A percentile compares a stretch with the other conserved stretches of the same genome.
phyloP scores from a whole-genome alignment of 2,888 invertebrate genomes.

The Exephanes ischioxanthus region DNA sequence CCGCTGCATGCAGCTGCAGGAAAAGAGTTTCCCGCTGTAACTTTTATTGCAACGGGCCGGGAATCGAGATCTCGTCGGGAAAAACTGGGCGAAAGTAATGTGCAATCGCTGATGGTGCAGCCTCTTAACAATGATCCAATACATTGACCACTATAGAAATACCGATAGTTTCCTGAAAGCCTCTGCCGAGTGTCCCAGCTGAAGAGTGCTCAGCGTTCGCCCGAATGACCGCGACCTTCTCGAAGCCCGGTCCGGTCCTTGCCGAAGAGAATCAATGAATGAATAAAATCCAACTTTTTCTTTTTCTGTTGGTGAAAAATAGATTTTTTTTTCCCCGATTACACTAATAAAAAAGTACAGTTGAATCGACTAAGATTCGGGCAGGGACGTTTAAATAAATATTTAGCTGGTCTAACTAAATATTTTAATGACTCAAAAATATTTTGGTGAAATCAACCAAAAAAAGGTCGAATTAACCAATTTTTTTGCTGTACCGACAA shows the following conservation, averaged over 20 bases:
- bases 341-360: no score
- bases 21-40: slow-evolving; percentile 8
- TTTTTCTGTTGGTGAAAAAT: no score
- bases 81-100: slow-evolving; percentile 22
- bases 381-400: no score
- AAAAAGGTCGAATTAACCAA: no score
- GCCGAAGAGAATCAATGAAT: background rate
- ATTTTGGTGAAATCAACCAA: no score
- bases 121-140: slow-evolving; percentile 8
- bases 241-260: background rate
- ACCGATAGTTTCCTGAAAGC: background rate
- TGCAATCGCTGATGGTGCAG: slow-evolving; percentile 7
- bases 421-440: no score
- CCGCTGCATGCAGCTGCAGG: background rate
- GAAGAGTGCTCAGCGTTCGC: background rate
- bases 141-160: slow-evolving; percentile 8
- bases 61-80: slow-evolving; percentile 11
- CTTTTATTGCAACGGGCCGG: slow-evolving; percentile 36
- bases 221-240: background rate
- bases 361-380: no score
- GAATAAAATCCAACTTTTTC: background rate
- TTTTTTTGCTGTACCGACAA: no score
- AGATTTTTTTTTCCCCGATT: no score
- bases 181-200: background rate
- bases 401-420: no score